Evolutionary conservation across 2,888 invertebrate genomes (phyloP).

Genomic region (Julus scandinavius): DNA sequence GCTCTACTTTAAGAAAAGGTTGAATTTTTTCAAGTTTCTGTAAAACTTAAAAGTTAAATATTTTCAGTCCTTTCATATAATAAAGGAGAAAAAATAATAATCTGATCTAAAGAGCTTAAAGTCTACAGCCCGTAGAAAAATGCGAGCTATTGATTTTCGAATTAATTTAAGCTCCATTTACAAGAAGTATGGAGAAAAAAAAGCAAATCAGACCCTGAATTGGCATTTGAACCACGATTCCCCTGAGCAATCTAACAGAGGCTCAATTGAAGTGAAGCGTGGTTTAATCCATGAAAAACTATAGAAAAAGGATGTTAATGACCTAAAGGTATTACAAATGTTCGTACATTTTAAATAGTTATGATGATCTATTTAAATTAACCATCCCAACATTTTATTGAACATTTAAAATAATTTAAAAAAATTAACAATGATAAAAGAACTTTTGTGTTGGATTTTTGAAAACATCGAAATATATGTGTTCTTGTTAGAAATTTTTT

Average conservation of each 20-base stretch:
- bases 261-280: slow-evolving; percentile 13
- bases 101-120: not conserved
- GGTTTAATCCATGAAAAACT: not conserved
- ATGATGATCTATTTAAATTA: too few species aligned
- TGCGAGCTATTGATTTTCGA: slow-evolving; percentile 2
- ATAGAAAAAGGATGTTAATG: not conserved
- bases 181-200: slow-evolving; percentile 20
- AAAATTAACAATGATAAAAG: too few species aligned
- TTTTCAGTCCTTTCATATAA: not conserved
- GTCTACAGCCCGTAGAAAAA: slow-evolving; percentile 10
- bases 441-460: too few species aligned
- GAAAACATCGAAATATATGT: too few species aligned
- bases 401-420: too few species aligned
- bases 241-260: not conserved
- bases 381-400: too few species aligned
- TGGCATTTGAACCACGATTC: not conserved
- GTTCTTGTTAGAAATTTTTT: too few species aligned
- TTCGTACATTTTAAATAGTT: too few species aligned
- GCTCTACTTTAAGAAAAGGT: too few species aligned
- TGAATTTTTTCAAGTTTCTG: not conserved
- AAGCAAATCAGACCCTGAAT: not conserved
- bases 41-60: slow-evolving; percentile 14
- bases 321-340: not conserved
- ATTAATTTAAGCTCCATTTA: not conserved
- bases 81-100: not conserved